Evolutionary conservation across 2,113 vertebrate genomes (phyloP).

Genomic region (Piaya cayana): DNA sequence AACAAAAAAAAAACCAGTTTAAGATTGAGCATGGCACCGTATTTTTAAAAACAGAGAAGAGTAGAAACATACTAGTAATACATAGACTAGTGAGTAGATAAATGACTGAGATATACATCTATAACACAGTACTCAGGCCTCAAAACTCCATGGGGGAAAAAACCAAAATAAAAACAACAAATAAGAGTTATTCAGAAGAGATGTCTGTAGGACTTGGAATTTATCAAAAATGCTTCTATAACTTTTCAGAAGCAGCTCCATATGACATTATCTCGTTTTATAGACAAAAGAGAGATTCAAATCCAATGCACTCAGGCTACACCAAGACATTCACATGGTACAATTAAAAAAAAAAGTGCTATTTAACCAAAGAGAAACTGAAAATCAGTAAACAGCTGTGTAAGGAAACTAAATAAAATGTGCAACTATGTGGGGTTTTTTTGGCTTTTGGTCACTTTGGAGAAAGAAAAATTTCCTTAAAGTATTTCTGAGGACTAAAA

Average conservation of each 20-base stretch:
- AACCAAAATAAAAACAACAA: background rate
- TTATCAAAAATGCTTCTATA: background rate
- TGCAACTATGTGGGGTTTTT: background rate
- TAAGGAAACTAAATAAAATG: background rate
- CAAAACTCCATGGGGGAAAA: background rate
- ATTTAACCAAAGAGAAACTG: background rate
- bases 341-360: background rate
- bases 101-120: background rate
- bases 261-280: background rate
- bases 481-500: background rate
- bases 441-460: background rate
- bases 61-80: background rate
- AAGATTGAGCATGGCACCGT: background rate
- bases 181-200: background rate
- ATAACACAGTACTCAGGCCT: background rate
- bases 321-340: background rate
- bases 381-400: background rate
- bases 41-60: background rate
- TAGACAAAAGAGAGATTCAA: background rate
- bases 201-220: background rate
- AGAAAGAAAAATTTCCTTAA: background rate
- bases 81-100: background rate
- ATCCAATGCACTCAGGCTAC: background rate
- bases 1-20: too few species aligned
- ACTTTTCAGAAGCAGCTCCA: background rate